phyloP scores from a whole-genome alignment of 2,113 vertebrate genomes.

The Amia ocellicauda region DNA sequence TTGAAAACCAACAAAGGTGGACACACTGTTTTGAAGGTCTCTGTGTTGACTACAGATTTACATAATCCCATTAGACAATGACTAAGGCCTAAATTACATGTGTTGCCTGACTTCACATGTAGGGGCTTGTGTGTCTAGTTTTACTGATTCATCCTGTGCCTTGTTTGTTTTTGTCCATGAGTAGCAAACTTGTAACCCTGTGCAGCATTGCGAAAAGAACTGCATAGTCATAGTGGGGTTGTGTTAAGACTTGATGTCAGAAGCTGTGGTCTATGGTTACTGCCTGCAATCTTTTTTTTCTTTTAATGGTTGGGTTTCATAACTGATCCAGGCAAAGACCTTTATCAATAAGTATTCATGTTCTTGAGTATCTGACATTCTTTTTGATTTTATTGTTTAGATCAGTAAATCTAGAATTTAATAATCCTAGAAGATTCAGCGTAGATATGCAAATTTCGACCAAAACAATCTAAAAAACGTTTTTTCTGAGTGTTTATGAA shows the following conservation, averaged over 20 bases:
- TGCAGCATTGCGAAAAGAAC: constrained; percentile 13
- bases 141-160: constrained; percentile 58
- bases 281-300: background rate
- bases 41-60: constrained; percentile 63
- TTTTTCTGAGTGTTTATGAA: no score
- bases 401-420: no score
- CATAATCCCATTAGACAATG: constrained; percentile 75
- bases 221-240: background rate
- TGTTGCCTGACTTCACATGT: constrained; percentile 66
- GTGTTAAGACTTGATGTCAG: background rate
- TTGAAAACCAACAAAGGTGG: constrained; percentile 46
- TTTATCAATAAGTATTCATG: no score
- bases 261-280: background rate
- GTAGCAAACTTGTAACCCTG: background rate
- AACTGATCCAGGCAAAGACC: no score
- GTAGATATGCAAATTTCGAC: no score
- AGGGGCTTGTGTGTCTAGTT: constrained; percentile 62
- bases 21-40: constrained; percentile 53
- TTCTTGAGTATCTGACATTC: no score
- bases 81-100: constrained; percentile 72
- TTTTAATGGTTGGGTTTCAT: no score
- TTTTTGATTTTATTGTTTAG: no score
- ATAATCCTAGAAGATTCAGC: no score
- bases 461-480: no score
- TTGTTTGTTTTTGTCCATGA: constrained; percentile 49